Percentiles rank a stretch among this genome's conserved stretches.
Conservation (phyloP, 2,113 vertebrate species). For the Montifringilla adamsi region DNA sequence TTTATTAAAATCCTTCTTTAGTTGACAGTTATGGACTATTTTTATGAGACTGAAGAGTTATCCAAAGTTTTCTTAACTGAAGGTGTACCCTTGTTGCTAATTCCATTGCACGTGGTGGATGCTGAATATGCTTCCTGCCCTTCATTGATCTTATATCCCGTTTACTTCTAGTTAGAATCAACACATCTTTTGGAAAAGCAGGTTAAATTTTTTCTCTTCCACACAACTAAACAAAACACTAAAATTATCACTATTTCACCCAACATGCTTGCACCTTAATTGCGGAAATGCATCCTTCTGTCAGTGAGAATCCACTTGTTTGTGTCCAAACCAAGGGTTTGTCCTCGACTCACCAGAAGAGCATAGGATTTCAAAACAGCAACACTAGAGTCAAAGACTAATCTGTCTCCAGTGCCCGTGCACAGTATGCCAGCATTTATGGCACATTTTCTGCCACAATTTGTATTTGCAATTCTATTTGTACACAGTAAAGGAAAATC, state of each 20-base stretch:
- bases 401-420: accelerated
- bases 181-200: neutral
- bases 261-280: neutral
- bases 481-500: neutral
- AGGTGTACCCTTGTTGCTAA: neutral
- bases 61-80: neutral
- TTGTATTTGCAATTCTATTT: neutral
- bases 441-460: neutral
- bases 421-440: neutral
- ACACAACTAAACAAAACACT: neutral
- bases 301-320: neutral
- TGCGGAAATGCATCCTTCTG: neutral
- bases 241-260: neutral
- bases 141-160: neutral
- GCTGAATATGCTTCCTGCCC: neutral
- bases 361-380: neutral
- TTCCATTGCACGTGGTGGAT: accelerated
- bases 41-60: neutral
- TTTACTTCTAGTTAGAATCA: neutral
- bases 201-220: neutral
- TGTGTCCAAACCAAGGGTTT: neutral
- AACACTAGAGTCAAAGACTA: neutral
- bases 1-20: neutral
- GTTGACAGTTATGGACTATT: neutral
- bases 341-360: neutral